Evolutionary conservation across 1,140 invertebrate genomes (phyloP), one percentile per base, ranked within the genome.

Genomic region (Drosophila carrolli): DNA sequence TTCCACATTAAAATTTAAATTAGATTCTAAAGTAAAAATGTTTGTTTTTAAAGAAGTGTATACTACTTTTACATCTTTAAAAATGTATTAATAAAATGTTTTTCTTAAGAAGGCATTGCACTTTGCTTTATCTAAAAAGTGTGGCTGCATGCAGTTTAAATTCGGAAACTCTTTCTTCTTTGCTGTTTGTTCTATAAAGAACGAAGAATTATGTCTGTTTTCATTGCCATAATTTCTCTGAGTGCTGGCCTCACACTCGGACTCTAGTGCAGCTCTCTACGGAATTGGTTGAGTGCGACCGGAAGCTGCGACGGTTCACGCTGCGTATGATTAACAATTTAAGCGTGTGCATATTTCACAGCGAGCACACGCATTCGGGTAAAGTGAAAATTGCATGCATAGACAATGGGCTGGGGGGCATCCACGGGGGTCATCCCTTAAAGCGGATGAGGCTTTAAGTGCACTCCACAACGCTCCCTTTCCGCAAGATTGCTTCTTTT

Each of bases 261-360:
- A 62, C 65, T 47, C 13, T 11, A 13, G n/a, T 11, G 27, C 41
- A 56, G 66, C 68, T 72, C 66, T 72, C 44, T 38, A 2, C 51
- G 32, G 68, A 50, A 72, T 72, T 72, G 66, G 68, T 50, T 71
- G 65, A 46, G 60, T 60, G 71, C 71, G 53, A 50, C 32, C 41
- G 60, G 60, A 75, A 66, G 27, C 27, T 19, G 61, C 65, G 50
- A 41, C 47, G 60, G 82, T 60, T 68, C 82, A 85, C 82, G 40
- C 68, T 81, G 82, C 82, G 79, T 88, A 86, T 86, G 83, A 86
- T 86, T 86, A 82, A 88, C 79, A 88, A 82, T 88, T 86, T 68
- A 75, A 83, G 56, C 50, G 61, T 59, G 75, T 76, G 75, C 79
- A 86, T 88, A 85, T 85, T 86, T 85, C 65, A 78, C 63, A 43